Evolutionary conservation across 2,888 invertebrate genomes (phyloP).

Genomic region (Zygogramma bicolorata): DNA sequence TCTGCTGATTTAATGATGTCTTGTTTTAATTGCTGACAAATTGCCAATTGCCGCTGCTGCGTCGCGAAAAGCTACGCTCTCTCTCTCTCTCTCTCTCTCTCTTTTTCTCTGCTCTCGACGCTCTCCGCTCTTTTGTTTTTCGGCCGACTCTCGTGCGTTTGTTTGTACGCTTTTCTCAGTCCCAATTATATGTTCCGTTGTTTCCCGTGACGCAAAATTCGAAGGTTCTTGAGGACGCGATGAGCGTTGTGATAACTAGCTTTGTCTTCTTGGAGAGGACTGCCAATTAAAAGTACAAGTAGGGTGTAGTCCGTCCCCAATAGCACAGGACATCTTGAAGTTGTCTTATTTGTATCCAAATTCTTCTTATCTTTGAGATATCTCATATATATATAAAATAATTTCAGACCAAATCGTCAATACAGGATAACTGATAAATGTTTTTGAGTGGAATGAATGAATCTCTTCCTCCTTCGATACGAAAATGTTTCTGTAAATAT

Average conservation of each 20-base stretch:
- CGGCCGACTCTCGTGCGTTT: conserved; percentile 35
- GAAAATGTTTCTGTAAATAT: too few relatives aligned
- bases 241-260: neutral
- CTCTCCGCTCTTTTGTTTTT: conserved; percentile 5
- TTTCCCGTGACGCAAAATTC: conserved; percentile 15
- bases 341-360: too few relatives aligned
- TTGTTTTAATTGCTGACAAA: conserved; percentile 69
- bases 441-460: too few relatives aligned
- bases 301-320: neutral
- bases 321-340: too few relatives aligned
- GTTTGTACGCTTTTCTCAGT: conserved; percentile 41
- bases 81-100: conserved; percentile 23
- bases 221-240: neutral
- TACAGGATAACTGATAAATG: too few relatives aligned
- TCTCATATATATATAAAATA: too few relatives aligned
- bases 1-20: conserved; percentile 67
- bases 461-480: too few relatives aligned
- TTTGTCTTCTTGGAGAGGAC: neutral
- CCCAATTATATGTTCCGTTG: conserved; percentile 34
- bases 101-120: conserved; percentile 20
- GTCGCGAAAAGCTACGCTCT: conserved; percentile 40
- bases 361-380: too few relatives aligned
- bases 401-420: too few relatives aligned
- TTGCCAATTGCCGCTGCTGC: conserved; percentile 64
- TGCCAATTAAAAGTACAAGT: neutral